A percentile compares a stretch with the other conserved stretches of the same genome.
Conservation (phyloP, 2,888 invertebrate species). For the Molanna angustata region DNA sequence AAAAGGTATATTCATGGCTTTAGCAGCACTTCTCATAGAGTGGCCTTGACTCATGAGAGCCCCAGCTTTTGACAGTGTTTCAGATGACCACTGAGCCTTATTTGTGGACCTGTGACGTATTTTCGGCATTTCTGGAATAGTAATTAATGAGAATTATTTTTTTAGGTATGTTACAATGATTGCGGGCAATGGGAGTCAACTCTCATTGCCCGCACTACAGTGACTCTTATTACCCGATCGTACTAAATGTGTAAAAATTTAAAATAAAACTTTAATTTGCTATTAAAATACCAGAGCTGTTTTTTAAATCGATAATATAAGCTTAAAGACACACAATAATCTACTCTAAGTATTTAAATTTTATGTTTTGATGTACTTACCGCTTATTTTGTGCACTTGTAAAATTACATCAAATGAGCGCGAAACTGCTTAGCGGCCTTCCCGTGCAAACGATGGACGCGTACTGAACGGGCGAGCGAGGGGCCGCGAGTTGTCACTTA, state of each 20-base stretch:
- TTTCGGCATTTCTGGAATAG: neutral
- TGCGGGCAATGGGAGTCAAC: constrained; percentile 3
- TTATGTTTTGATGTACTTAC: neutral
- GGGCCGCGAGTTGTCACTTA: neutral
- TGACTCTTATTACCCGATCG: neutral
- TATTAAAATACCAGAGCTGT: neutral
- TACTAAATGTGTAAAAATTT: neutral
- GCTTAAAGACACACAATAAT: constrained; percentile 1
- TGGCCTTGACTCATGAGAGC: neutral
- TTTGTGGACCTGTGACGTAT: neutral
- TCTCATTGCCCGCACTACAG: neutral
- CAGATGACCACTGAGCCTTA: constrained; percentile 2
- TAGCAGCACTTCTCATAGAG: neutral
- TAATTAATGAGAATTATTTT: neutral
- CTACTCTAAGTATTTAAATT: neutral
- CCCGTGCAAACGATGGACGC: neutral
- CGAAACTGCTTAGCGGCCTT: neutral
- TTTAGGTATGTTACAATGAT: neutral
- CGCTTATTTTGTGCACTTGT: neutral
- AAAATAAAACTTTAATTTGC: constrained; percentile 2
- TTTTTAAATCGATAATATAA: neutral
- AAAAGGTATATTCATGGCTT: neutral
- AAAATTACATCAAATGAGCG: constrained; percentile 2
- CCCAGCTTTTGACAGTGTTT: neutral
- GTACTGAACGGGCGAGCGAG: neutral